These are phyloP conservation scores for Andrena minutula DNA, from an alignment of 2,888 invertebrate species.

Conservation along the genomic window DNA sequence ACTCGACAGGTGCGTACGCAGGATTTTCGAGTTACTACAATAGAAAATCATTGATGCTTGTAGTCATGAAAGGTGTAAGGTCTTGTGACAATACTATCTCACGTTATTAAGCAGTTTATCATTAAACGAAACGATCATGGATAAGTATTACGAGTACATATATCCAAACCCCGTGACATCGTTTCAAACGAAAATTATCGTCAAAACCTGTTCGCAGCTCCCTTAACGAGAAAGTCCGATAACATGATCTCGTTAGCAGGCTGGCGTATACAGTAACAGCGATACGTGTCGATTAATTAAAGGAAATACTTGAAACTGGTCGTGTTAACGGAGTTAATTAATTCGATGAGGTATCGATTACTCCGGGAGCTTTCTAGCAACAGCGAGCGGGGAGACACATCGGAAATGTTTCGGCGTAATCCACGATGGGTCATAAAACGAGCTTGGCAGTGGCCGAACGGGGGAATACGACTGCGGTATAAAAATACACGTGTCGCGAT, in stretches of 20 bases:
- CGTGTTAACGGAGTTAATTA: slow-evolving; percentile 32
- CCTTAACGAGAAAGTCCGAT: slow-evolving; percentile 13
- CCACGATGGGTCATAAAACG: slow-evolving; percentile 6
- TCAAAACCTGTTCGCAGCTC: slow-evolving; percentile 12
- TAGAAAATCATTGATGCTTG: neutral
- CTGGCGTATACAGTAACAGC: neutral
- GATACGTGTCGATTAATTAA: slow-evolving; percentile 18
- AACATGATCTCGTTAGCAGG: neutral
- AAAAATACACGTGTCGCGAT: slow-evolving; percentile 51
- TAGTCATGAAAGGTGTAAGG: no score
- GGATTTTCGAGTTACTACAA: neutral
- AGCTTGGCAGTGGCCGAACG: neutral
- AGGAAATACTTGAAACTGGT: slow-evolving; percentile 1
- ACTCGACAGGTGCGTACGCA: neutral
- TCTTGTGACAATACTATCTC: no score
- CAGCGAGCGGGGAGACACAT: neutral
- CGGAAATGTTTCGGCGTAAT: neutral
- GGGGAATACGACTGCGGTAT: slow-evolving; percentile 15
- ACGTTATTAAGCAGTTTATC: no score
- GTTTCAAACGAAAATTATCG: neutral
- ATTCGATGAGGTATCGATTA: neutral
- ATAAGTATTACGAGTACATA: neutral
- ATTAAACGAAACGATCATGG: no score
- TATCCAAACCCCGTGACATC: neutral
- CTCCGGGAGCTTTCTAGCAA: slow-evolving; percentile 1